Percentiles rank a stretch among this genome's conserved stretches.
Conservation (phyloP, 2,888 invertebrate species). For the Liposcelis brunnea region DNA sequence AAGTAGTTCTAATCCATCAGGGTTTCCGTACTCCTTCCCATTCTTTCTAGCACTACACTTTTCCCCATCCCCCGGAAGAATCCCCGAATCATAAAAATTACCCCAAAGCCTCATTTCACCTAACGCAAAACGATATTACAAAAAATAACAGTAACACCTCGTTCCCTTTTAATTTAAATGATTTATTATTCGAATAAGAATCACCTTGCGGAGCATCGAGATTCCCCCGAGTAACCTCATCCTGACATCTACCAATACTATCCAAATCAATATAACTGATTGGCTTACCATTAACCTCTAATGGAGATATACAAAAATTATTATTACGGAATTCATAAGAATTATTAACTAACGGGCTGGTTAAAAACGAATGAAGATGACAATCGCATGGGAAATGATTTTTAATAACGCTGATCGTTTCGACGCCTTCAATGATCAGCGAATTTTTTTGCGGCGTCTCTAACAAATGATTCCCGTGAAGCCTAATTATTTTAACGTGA, state of each 20-base stretch:
- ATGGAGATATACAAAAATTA: slow-evolving; percentile 73
- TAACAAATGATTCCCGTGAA: slow-evolving; percentile 70
- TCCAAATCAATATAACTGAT: slow-evolving; percentile 50
- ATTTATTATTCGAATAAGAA: background rate
- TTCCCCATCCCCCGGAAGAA: too few relatives aligned
- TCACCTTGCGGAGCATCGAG: slow-evolving; percentile 24
- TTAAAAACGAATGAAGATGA: slow-evolving; percentile 57
- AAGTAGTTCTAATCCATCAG: too few relatives aligned
- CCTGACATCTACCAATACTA: slow-evolving; percentile 46
- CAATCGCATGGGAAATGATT: slow-evolving; percentile 83
- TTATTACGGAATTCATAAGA: slow-evolving; percentile 47
- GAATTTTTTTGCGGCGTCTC: slow-evolving; percentile 52
- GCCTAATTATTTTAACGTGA: slow-evolving; percentile 48
- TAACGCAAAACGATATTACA: too few relatives aligned
- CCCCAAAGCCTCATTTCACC: too few relatives aligned
- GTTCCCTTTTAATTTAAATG: too few relatives aligned
- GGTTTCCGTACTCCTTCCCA: too few relatives aligned
- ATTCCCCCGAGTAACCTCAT: slow-evolving; percentile 46
- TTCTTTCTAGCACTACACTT: too few relatives aligned
- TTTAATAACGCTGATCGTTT: slow-evolving; percentile 48
- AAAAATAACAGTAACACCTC: too few relatives aligned
- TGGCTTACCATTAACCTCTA: slow-evolving; percentile 62
- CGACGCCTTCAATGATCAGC: slow-evolving; percentile 53
- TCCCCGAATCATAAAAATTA: too few relatives aligned
- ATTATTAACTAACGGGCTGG: slow-evolving; percentile 54